Percentiles rank a stretch among this genome's conserved stretches.
phyloP scores from a whole-genome alignment of 2,113 vertebrate genomes.

The Picathartes gymnocephalus region DNA sequence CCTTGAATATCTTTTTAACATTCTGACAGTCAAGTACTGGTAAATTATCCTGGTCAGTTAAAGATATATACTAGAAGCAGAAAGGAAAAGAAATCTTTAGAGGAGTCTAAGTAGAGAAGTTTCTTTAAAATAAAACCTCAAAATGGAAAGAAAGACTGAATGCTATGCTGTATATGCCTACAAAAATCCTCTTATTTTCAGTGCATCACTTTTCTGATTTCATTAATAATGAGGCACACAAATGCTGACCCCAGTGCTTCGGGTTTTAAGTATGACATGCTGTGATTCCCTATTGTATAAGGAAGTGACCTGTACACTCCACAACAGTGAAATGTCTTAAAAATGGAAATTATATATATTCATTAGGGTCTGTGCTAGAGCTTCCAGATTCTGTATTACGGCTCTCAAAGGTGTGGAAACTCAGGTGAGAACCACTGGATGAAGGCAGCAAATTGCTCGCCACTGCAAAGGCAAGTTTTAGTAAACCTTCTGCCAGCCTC shows the following conservation, averaged over 20 bases:
- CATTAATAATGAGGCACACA: neutral
- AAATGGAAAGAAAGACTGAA: neutral
- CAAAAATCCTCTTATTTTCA: neutral
- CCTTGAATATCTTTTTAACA: neutral
- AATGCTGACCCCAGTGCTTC: neutral
- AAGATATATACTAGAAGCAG: neutral
- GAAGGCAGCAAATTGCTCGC: neutral
- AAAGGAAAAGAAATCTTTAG: neutral
- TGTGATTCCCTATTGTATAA: neutral
- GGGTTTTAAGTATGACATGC: neutral
- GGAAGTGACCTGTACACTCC: neutral
- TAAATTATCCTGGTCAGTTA: neutral
- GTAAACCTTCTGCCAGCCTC: neutral
- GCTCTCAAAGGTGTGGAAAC: neutral
- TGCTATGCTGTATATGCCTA: neutral
- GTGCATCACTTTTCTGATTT: neutral
- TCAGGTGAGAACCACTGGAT: accelerated
- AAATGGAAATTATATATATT: neutral
- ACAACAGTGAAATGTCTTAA: neutral
- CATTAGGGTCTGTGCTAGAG: neutral
- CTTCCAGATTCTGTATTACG: neutral
- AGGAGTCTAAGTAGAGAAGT: neutral
- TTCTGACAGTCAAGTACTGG: neutral
- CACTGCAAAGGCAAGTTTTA: neutral
- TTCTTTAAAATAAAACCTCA: neutral